These are phyloP conservation scores for Phthorimaea operculella DNA, from an alignment of 1,140 invertebrate species.

Conservation along the genomic window DNA sequence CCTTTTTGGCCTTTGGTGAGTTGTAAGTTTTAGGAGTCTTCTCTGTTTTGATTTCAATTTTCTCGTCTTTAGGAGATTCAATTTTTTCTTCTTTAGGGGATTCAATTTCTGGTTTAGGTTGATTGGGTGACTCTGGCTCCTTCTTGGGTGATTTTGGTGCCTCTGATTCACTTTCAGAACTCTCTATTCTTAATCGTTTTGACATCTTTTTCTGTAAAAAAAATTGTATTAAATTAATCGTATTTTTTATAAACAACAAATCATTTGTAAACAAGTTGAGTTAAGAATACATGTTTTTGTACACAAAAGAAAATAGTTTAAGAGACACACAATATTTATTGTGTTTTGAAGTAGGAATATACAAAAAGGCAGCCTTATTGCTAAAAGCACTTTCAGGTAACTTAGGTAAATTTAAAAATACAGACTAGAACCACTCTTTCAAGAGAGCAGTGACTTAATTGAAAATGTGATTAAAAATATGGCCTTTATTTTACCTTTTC, in stretches of 20 bases:
- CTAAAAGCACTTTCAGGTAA: no score
- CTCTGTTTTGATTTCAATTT: conserved; percentile 11
- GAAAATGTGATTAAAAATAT: no score
- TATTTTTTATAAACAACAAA: neutral
- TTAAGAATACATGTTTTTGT: no score
- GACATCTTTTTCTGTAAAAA: conserved; percentile 40
- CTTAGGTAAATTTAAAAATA: no score
- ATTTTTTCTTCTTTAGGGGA: conserved; percentile 21
- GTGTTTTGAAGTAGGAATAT: no score
- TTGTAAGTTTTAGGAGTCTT: conserved; percentile 3
- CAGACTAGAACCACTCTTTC: no score
- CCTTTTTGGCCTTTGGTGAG: conserved; percentile 30
- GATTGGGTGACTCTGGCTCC: neutral
- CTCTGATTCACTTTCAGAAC: conserved; percentile 44
- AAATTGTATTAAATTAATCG: neutral
- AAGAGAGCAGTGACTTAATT: no score
- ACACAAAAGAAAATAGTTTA: no score
- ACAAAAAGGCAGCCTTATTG: no score
- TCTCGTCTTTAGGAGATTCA: no score
- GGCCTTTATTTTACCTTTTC: conserved; percentile 18
- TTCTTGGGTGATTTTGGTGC: conserved; percentile 8
- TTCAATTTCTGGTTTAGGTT: conserved; percentile 29
- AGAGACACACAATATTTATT: no score
- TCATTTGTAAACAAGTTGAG: no score
- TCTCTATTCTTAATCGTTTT: conserved; percentile 50